phyloP scores from a whole-genome alignment of 2,797 vertebrate species.

The Hephaestus fuliginosus region DNA sequence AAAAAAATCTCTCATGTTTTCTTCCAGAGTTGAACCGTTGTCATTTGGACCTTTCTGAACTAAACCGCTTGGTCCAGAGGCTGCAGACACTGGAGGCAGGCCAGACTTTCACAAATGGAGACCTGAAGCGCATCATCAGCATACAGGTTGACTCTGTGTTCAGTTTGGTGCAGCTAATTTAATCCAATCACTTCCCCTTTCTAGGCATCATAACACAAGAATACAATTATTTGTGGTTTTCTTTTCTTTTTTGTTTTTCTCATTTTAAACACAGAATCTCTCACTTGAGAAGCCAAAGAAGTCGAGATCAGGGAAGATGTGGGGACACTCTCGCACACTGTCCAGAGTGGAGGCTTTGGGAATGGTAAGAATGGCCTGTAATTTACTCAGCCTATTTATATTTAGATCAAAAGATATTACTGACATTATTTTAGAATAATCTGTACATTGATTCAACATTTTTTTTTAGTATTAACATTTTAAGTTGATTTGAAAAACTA shows the following conservation, averaged over 20 bases:
- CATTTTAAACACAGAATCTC: constrained; percentile 78
- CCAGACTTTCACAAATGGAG: constrained; percentile 85
- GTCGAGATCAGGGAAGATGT: constrained; percentile 78
- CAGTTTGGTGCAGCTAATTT: neutral
- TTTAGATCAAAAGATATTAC: neutral
- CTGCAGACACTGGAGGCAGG: constrained; percentile 89
- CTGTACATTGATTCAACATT: neutral
- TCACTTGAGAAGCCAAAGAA: constrained; percentile 88
- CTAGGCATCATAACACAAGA: neutral
- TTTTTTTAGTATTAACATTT: neutral
- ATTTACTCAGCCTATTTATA: neutral
- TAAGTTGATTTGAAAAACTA: neutral
- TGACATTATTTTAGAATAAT: neutral
- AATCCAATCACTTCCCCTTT: neutral
- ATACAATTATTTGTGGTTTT: neutral
- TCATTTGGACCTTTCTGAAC: constrained; percentile 90
- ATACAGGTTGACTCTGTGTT: constrained; percentile 85
- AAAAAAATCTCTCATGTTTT: neutral
- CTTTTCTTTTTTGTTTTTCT: no score
- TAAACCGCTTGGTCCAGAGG: constrained; percentile 89
- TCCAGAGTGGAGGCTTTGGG: constrained; percentile 85
- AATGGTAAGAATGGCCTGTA: constrained; percentile 77
- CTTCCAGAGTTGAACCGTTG: constrained; percentile 90
- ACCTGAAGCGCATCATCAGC: constrained; percentile 88
- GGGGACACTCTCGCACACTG: constrained; percentile 85